Conservation (phyloP, 2,797 vertebrate genomes). For the Petrocephalus schoutedeni region DNA sequence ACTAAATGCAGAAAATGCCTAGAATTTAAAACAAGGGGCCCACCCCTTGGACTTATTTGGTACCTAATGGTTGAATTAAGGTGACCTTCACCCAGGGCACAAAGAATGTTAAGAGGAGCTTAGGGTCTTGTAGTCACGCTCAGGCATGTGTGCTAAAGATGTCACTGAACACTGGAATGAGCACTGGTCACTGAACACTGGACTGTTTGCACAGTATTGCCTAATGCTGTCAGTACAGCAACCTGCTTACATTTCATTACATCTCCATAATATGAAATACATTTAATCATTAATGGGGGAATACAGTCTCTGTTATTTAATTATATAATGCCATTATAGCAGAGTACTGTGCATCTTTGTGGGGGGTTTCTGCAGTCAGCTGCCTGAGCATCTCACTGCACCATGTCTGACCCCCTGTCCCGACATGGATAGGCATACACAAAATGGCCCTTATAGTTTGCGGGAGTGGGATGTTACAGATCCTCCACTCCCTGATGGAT, state of each 20-base stretch:
- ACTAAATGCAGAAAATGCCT: neutral
- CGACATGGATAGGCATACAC: neutral
- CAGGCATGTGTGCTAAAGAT: neutral
- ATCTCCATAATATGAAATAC: neutral
- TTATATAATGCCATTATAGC: neutral
- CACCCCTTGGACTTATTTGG: neutral
- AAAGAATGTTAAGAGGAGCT: neutral
- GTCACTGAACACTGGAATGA: neutral
- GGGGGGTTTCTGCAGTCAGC: neutral
- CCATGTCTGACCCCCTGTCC: neutral
- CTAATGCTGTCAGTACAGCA: neutral
- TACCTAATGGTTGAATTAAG: neutral
- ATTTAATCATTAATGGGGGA: neutral
- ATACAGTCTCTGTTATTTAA: neutral
- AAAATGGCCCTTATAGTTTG: neutral
- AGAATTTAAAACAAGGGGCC: neutral
- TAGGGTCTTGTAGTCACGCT: neutral
- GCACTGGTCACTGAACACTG: neutral
- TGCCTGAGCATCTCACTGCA: neutral
- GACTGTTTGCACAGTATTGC: neutral
- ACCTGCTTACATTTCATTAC: neutral
- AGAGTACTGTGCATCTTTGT: neutral
- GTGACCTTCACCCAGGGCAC: neutral
- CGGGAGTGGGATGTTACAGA: neutral
- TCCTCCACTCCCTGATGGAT: slow-evolving; percentile 16